These are phyloP conservation scores for Syngnathus rostellatus DNA, from an alignment of 2,797 vertebrate genomes.

Conservation along the genomic window DNA sequence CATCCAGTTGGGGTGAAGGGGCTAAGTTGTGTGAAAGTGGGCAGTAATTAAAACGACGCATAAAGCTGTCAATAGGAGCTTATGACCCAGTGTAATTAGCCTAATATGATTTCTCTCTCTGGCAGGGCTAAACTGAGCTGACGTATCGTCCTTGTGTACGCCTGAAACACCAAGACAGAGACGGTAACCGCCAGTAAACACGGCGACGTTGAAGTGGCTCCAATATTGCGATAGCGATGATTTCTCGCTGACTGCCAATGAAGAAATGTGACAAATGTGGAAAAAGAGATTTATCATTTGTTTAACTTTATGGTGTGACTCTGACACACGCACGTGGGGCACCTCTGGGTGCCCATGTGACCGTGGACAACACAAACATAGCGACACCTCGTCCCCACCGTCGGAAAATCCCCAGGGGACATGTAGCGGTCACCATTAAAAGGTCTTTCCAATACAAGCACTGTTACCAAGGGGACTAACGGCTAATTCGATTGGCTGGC, in stretches of 20 bases:
- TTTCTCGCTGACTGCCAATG: slow-evolving; percentile 6
- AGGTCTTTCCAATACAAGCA: slow-evolving; percentile 94
- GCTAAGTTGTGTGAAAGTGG: slow-evolving; percentile 73
- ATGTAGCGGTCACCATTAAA: slow-evolving; percentile 92
- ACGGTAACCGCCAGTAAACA: slow-evolving; percentile 27
- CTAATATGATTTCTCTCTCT: slow-evolving; percentile 70
- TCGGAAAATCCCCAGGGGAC: slow-evolving; percentile 73
- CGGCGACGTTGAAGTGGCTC: slow-evolving; percentile 7
- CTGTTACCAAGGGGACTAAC: slow-evolving; percentile 82
- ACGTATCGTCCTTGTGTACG: slow-evolving; percentile 63
- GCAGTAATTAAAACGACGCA: slow-evolving; percentile 76
- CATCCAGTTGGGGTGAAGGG: slow-evolving; percentile 63
- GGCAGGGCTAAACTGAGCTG: slow-evolving; percentile 51
- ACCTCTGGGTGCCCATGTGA: slow-evolving; percentile 17
- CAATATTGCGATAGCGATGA: background rate
- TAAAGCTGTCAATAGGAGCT: slow-evolving; percentile 76
- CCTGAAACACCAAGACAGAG: slow-evolving; percentile 33
- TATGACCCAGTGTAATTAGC: slow-evolving; percentile 71
- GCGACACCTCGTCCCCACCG: slow-evolving; percentile 57
- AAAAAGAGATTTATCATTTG: background rate
- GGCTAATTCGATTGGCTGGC: slow-evolving; percentile 97
- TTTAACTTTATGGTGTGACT: background rate
- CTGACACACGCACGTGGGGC: background rate
- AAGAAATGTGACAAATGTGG: background rate
- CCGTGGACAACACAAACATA: slow-evolving; percentile 27